Percentiles rank a stretch among this genome's conserved stretches.
Conservation (phyloP, 2,888 invertebrate genomes). For the Matsumyia berberina region DNA sequence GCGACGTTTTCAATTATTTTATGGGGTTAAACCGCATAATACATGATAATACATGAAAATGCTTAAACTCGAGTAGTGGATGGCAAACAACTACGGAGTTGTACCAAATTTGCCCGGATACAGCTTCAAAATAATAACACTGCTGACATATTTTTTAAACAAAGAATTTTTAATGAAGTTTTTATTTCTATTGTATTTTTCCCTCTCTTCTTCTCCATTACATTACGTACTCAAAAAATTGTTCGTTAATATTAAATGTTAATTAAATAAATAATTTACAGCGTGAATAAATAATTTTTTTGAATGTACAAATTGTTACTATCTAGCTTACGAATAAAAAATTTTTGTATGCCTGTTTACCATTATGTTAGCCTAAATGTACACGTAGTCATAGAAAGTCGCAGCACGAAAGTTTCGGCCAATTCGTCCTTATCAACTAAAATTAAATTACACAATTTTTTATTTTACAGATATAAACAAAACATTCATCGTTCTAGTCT, state of each 20-base stretch:
- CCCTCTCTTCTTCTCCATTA: not conserved
- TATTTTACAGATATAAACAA: constrained; percentile 36
- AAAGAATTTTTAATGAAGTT: constrained; percentile 58
- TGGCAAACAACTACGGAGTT: too few species aligned
- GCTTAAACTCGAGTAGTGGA: too few species aligned
- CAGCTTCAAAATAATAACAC: not conserved
- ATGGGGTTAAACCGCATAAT: too few species aligned
- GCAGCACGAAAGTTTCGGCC: constrained; percentile 32
- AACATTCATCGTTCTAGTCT: constrained; percentile 20
- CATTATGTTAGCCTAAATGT: constrained; percentile 45
- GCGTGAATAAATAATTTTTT: constrained; percentile 41
- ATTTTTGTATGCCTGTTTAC: constrained; percentile 39
- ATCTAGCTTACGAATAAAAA: constrained; percentile 67
- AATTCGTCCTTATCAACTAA: constrained; percentile 7
- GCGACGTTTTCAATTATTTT: too few species aligned
- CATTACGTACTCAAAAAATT: constrained; percentile 27
- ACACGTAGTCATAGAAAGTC: constrained; percentile 27
- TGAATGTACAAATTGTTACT: constrained; percentile 73
- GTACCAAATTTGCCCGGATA: too few species aligned
- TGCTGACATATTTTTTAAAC: constrained; percentile 27
- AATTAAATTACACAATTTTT: constrained; percentile 40
- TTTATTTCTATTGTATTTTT: constrained; percentile 26
- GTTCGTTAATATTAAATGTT: constrained; percentile 15
- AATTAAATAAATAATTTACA: constrained; percentile 44
- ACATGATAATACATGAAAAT: too few species aligned